Conservation (phyloP, 2,797 vertebrate species). For the Podarcis lilfordi region DNA sequence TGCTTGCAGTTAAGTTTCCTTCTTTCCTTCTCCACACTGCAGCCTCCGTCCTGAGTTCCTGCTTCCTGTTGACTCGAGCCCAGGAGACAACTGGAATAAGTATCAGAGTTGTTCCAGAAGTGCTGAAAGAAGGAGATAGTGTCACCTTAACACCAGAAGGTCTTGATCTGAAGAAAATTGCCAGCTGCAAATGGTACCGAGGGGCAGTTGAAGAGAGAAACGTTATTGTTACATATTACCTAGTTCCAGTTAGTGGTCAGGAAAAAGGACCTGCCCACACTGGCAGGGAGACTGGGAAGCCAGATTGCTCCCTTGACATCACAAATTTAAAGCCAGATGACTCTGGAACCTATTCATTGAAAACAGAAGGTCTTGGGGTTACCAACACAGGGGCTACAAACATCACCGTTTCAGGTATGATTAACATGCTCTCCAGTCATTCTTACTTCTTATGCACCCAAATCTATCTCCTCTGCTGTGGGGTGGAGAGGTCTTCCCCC, state of each 20-base stretch:
- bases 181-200: not conserved
- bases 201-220: not conserved
- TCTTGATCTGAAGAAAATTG: not conserved
- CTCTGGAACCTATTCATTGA: not conserved
- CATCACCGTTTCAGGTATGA: not conserved
- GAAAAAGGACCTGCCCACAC: not conserved
- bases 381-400: accelerated
- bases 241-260: accelerated
- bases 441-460: too few species aligned
- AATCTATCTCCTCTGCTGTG: too few species aligned
- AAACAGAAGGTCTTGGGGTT: accelerated
- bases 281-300: not conserved
- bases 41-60: not conserved
- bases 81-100: not conserved
- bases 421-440: too few species aligned
- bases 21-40: not conserved
- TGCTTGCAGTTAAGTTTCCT: not conserved
- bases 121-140: not conserved
- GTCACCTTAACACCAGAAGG: not conserved
- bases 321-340: accelerated
- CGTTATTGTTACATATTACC: not conserved
- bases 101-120: not conserved
- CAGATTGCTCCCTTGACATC: not conserved
- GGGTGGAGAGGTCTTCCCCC: not conserved
- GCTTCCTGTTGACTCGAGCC: not conserved